These are phyloP conservation scores for Sphaerodactylus townsendi DNA, from an alignment of 2,113 vertebrate species.

Conservation along the genomic window DNA sequence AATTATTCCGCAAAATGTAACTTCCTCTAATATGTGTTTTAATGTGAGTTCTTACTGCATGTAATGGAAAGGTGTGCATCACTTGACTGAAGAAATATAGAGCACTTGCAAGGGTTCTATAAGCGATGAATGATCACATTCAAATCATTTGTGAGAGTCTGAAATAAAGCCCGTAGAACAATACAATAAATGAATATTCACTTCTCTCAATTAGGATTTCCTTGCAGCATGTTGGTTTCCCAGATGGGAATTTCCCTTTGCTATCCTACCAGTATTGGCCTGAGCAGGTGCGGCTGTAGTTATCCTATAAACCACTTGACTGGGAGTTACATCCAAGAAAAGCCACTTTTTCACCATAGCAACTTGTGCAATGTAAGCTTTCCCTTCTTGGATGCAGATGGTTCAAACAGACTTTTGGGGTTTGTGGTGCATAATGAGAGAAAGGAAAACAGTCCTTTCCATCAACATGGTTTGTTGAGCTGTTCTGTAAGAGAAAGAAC, in stretches of 20 bases:
- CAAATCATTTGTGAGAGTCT: constrained; percentile 10
- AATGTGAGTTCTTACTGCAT: constrained; percentile 10
- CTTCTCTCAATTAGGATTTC: constrained; percentile 48
- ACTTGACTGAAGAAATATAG: constrained; percentile 13
- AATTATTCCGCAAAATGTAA: constrained; percentile 12
- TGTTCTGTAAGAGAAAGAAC: constrained; percentile 15
- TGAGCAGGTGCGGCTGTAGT: constrained; percentile 41
- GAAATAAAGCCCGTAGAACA: constrained; percentile 47
- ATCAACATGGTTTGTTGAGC: background rate
- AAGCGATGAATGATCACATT: constrained; percentile 36
- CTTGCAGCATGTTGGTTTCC: constrained; percentile 45
- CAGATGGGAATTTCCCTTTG: constrained; percentile 44
- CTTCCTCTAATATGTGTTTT: constrained; percentile 36
- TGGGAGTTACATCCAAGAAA: constrained; percentile 54
- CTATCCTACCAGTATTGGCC: constrained; percentile 39
- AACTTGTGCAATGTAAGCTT: constrained; percentile 42
- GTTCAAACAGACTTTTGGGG: constrained; percentile 16
- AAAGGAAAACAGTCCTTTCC: background rate
- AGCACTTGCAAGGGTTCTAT: constrained; percentile 11
- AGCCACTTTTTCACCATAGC: constrained; percentile 53
- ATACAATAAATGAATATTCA: constrained; percentile 33
- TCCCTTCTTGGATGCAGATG: constrained; percentile 25
- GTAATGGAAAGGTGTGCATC: constrained; percentile 24
- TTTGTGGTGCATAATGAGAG: background rate
- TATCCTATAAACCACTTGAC: constrained; percentile 32